Evolutionary conservation across 2,113 vertebrate species (phyloP).

Genomic region (Phoenicopterus ruber): DNA sequence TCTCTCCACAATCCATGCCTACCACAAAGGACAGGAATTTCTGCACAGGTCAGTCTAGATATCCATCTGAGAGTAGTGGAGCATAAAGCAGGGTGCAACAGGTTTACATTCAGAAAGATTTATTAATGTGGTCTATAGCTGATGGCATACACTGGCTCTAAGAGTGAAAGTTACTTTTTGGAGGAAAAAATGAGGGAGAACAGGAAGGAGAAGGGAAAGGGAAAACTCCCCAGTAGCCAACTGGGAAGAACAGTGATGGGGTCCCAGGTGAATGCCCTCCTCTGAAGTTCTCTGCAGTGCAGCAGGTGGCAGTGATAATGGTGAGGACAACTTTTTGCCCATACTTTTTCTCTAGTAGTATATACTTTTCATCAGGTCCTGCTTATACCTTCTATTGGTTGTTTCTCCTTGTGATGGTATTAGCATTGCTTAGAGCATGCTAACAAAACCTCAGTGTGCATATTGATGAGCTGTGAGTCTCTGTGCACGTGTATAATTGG

Average conservation of each 20-base stretch:
- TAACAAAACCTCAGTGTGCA: not conserved
- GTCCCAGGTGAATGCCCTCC: not conserved
- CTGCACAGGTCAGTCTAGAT: constrained; percentile 80
- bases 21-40: constrained; percentile 85
- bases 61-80: not conserved
- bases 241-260: not conserved
- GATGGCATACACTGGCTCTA: not conserved
- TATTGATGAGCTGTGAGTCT: not conserved
- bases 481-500: not conserved
- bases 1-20: constrained; percentile 89
- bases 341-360: not conserved
- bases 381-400: not conserved
- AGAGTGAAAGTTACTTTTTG: not conserved
- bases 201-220: not conserved
- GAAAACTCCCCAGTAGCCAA: not conserved
- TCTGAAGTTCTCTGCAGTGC: not conserved
- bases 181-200: not conserved
- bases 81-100: not conserved
- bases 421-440: not conserved
- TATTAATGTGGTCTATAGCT: not conserved
- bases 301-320: not conserved
- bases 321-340: not conserved
- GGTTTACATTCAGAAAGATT: not conserved
- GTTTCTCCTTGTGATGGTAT: not conserved
- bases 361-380: not conserved